Conservation (phyloP, 2,113 vertebrate species). For the Cariama cristata region DNA sequence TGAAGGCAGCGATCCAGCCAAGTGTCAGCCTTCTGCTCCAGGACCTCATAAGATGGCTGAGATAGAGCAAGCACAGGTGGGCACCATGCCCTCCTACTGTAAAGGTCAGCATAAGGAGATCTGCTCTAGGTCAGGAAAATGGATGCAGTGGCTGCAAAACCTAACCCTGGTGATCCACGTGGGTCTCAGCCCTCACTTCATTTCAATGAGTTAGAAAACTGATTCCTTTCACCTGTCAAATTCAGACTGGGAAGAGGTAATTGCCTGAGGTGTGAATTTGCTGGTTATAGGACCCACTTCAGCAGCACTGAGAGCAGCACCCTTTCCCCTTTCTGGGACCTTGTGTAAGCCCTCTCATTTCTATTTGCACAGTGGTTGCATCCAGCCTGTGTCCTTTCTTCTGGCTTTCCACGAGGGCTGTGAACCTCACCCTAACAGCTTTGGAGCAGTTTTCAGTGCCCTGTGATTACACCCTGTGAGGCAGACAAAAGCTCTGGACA, state of each 20-base stretch:
- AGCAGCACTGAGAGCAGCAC: background rate
- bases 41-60: background rate
- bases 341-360: background rate
- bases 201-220: background rate
- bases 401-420: background rate
- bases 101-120: background rate
- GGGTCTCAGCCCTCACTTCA: background rate
- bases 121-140: background rate
- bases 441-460: background rate
- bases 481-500: slow-evolving; percentile 26
- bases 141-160: background rate
- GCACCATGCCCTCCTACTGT: background rate
- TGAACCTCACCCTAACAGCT: background rate
- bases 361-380: background rate
- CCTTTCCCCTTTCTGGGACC: rapidly evolving
- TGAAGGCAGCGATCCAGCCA: background rate
- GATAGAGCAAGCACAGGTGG: rapidly evolving
- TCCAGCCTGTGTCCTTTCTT: background rate
- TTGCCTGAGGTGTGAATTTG: background rate
- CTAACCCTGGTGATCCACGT: rapidly evolving
- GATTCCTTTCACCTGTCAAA: background rate
- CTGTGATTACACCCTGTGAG: background rate
- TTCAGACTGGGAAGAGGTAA: background rate
- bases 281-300: background rate
- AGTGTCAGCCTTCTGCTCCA: background rate